These are phyloP conservation scores for Cottoperca gobio DNA, from an alignment of 2,797 vertebrate genomes.

Conservation along the genomic window DNA sequence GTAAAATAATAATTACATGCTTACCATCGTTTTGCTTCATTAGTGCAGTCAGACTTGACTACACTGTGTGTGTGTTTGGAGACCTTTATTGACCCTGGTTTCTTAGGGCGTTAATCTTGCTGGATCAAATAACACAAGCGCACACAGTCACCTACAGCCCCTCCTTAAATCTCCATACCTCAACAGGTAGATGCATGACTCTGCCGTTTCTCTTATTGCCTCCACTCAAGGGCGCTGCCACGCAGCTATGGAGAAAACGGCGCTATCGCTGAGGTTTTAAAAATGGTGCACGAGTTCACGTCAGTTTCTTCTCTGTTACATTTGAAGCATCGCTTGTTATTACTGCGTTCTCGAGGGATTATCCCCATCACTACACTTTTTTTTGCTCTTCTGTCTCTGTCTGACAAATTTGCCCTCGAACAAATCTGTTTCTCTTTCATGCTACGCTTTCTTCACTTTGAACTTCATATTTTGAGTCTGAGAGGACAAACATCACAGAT, in stretches of 20 bases:
- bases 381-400: not conserved
- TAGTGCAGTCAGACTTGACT: constrained; percentile 4
- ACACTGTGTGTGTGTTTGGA: constrained; percentile 13
- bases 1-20: not conserved
- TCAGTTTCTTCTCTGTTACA: not conserved
- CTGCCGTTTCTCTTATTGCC: constrained; percentile 31
- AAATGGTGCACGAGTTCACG: constrained; percentile 11
- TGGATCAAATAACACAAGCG: constrained; percentile 28
- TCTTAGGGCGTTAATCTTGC: constrained; percentile 5
- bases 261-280: not conserved
- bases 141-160: constrained; percentile 16
- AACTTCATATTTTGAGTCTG: constrained; percentile 22
- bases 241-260: constrained; percentile 13
- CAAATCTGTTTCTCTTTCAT: constrained; percentile 41
- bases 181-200: constrained; percentile 65
- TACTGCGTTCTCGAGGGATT: constrained; percentile 25
- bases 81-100: constrained; percentile 15
- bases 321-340: constrained; percentile 21
- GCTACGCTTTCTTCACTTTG: constrained; percentile 32
- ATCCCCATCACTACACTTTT: not conserved
- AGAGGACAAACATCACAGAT: constrained; percentile 13
- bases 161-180: constrained; percentile 53
- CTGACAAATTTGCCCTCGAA: constrained; percentile 33
- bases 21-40: not conserved
- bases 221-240: not conserved